A percentile compares a stretch with the other conserved stretches of the same genome.
phyloP scores from a whole-genome alignment of 2,113 vertebrate species.

The Phalacrocorax brasilianus region DNA sequence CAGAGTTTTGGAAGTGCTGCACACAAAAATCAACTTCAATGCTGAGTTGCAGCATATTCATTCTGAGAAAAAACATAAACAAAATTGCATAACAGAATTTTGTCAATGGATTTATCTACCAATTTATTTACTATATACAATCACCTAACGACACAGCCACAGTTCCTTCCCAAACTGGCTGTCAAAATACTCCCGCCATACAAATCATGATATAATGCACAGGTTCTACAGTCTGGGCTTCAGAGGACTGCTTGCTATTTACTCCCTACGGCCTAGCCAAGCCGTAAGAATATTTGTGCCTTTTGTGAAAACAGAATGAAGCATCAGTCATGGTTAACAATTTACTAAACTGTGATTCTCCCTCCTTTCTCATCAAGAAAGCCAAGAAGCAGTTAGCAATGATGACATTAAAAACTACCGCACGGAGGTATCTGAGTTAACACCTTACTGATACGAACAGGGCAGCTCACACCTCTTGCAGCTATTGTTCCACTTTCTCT shows the following conservation, averaged over 20 bases:
- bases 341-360: not conserved
- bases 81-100: not conserved
- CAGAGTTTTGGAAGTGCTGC: not conserved
- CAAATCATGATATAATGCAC: not conserved
- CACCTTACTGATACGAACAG: not conserved
- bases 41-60: not conserved
- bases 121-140: not conserved
- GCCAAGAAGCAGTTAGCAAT: not conserved
- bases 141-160: not conserved
- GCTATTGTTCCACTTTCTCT: not conserved
- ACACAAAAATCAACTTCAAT: not conserved
- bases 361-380: not conserved
- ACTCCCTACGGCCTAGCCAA: not conserved
- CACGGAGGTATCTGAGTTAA: not conserved
- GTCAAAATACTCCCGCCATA: not conserved
- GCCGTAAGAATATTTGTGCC: not conserved
- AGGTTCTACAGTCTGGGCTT: not conserved
- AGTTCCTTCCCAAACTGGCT: not conserved
- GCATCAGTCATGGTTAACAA: not conserved
- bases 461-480: constrained; percentile 25
- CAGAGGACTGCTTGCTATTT: not conserved
- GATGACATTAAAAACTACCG: not conserved
- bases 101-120: not conserved
- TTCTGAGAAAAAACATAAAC: not conserved
- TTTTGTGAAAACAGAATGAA: not conserved